These are phyloP conservation scores for Tachypleus tridentatus DNA, from an alignment of 1,140 invertebrate genomes.

Conservation along the genomic window DNA sequence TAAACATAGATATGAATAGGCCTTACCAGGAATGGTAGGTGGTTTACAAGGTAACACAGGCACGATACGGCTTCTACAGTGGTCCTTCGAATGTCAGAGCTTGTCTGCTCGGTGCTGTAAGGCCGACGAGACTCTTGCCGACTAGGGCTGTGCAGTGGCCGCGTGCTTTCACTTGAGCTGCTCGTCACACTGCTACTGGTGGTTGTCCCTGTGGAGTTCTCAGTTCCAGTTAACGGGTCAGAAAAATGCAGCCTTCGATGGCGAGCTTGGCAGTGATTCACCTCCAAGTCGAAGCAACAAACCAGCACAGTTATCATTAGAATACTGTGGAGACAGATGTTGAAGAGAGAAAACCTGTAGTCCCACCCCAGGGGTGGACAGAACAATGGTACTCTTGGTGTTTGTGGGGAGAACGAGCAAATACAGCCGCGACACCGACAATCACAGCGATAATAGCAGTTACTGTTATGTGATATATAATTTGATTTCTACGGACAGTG, in stretches of 20 bases:
- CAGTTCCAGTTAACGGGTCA: conserved; percentile 19
- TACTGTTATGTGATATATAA: conserved; percentile 42
- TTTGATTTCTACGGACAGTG: conserved; percentile 38
- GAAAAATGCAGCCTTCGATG: conserved; percentile 23
- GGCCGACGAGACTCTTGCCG: conserved; percentile 24
- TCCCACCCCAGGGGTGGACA: conserved; percentile 38
- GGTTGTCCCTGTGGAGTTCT: conserved; percentile 8
- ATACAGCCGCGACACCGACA: conserved; percentile 32
- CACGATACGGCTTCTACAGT: conserved; percentile 38
- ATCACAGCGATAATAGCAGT: conserved; percentile 39
- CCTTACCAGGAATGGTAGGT: conserved; percentile 44
- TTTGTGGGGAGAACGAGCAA: conserved; percentile 18
- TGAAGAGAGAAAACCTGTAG: conserved; percentile 39
- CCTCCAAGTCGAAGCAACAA: conserved; percentile 24
- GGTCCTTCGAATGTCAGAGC: conserved; percentile 34
- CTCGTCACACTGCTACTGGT: conserved; percentile 15
- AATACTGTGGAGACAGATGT: conserved; percentile 37
- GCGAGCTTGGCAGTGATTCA: conserved; percentile 22
- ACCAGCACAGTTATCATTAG: conserved; percentile 33
- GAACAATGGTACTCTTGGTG: conserved; percentile 26
- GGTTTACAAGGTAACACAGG: conserved; percentile 41
- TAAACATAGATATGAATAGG: neutral
- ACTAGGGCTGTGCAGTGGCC: conserved; percentile 33
- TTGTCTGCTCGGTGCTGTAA: conserved; percentile 14
- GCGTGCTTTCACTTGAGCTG: conserved; percentile 22